phyloP scores from a whole-genome alignment of 2,797 vertebrate species.

The Hybognathus amarus region DNA sequence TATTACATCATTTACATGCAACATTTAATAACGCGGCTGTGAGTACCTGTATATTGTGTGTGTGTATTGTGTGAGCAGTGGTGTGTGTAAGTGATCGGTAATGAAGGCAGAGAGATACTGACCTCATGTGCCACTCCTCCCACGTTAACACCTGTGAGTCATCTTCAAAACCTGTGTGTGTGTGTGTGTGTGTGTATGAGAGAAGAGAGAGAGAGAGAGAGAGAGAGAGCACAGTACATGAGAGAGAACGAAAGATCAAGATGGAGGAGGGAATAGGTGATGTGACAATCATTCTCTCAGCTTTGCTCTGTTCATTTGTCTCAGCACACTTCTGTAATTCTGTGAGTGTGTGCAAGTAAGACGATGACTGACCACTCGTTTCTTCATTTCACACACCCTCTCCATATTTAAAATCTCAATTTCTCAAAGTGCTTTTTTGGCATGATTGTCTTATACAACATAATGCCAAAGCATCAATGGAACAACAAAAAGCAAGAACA shows the following conservation, averaged over 20 bases:
- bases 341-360: background rate
- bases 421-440: background rate
- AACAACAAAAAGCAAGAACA: background rate
- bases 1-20: background rate
- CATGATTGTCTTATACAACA: background rate
- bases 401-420: background rate
- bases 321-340: background rate
- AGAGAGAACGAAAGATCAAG: constrained; percentile 15
- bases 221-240: background rate
- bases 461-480: background rate
- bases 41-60: constrained; percentile 24
- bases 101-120: constrained; percentile 22
- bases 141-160: constrained; percentile 30
- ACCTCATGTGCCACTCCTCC: constrained; percentile 29
- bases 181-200: too few species aligned
- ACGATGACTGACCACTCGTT: background rate
- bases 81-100: constrained; percentile 16
- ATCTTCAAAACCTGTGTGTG: constrained; percentile 24
- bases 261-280: constrained; percentile 15
- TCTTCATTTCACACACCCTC: background rate
- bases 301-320: constrained; percentile 11
- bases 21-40: background rate
- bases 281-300: constrained; percentile 16
- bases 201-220: too few species aligned
- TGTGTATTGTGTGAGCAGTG: background rate